Conservation (phyloP, 2,113 vertebrate genomes). For the Saccopteryx bilineata region DNA sequence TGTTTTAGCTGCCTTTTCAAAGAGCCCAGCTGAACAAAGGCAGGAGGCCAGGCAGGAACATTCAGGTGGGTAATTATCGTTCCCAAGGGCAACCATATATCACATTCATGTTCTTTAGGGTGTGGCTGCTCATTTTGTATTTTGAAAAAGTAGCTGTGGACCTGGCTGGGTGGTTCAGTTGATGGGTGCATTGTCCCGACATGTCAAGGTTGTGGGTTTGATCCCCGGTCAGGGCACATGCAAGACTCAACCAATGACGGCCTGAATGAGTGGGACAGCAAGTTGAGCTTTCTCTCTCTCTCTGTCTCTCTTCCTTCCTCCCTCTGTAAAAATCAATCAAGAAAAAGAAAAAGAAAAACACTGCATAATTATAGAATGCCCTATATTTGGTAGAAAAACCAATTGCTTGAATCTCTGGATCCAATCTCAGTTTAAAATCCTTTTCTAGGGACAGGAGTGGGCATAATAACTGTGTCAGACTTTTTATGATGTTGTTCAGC, state of each 20-base stretch:
- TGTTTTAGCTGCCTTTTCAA: conserved; percentile 78
- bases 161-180: too few species aligned
- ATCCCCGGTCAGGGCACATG: too few species aligned
- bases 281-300: too few species aligned
- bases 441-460: background rate
- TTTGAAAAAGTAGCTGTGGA: background rate
- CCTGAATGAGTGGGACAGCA: too few species aligned
- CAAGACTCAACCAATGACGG: too few species aligned
- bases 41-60: conserved; percentile 69
- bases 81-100: conserved; percentile 59
- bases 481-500: background rate
- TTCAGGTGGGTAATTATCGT: conserved; percentile 59
- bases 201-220: too few species aligned
- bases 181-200: too few species aligned
- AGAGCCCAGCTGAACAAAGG: conserved; percentile 72
- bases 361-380: background rate
- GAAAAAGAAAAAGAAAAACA: background rate
- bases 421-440: conserved; percentile 33
- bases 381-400: background rate
- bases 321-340: too few species aligned
- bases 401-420: background rate
- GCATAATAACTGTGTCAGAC: background rate
- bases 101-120: conserved; percentile 40
- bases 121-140: conserved; percentile 63
- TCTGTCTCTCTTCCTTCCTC: too few species aligned